A percentile compares a stretch with the other conserved stretches of the same genome.
These are phyloP conservation scores for Trissolcus brochymenae DNA, from an alignment of 2,888 invertebrate species.

Conservation along the genomic window DNA sequence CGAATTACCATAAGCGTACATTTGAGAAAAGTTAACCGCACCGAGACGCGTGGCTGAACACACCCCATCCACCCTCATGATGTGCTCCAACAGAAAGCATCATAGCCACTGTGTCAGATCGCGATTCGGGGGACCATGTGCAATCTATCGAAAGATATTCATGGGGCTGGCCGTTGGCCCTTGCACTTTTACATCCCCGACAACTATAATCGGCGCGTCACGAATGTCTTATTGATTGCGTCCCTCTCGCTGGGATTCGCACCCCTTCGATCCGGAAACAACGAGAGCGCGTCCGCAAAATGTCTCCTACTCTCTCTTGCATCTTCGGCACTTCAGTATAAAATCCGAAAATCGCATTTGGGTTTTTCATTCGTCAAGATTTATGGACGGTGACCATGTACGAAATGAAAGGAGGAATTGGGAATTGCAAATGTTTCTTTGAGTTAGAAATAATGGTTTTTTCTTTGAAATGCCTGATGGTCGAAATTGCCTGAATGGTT, in stretches of 20 bases:
- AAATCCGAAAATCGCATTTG: slow-evolving; percentile 56
- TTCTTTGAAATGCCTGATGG: neutral
- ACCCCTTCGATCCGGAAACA: slow-evolving; percentile 67
- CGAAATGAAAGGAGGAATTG: neutral
- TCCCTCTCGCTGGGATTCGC: slow-evolving; percentile 58
- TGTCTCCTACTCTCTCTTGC: slow-evolving; percentile 27
- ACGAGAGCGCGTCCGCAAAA: slow-evolving; percentile 67
- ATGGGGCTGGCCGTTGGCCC: slow-evolving; percentile 73
- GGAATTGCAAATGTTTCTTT: slow-evolving; percentile 17
- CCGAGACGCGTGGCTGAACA: slow-evolving; percentile 70
- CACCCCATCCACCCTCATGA: slow-evolving; percentile 64
- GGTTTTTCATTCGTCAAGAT: slow-evolving; percentile 75
- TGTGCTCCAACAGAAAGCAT: slow-evolving; percentile 60
- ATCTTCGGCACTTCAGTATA: slow-evolving; percentile 2
- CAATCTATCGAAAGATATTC: slow-evolving; percentile 77
- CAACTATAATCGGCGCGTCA: slow-evolving; percentile 75
- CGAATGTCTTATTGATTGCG: slow-evolving; percentile 77
- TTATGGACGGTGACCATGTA: slow-evolving; percentile 68
- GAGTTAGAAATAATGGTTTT: neutral
- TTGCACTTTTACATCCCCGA: slow-evolving; percentile 67
- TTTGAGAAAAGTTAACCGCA: slow-evolving; percentile 69
- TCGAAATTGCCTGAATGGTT: neutral
- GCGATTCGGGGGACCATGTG: slow-evolving; percentile 70
- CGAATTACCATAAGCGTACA: slow-evolving; percentile 53
- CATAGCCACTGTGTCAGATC: slow-evolving; percentile 61